phyloP scores from a whole-genome alignment of 2,113 vertebrate species.

The Myotis brandtii region DNA sequence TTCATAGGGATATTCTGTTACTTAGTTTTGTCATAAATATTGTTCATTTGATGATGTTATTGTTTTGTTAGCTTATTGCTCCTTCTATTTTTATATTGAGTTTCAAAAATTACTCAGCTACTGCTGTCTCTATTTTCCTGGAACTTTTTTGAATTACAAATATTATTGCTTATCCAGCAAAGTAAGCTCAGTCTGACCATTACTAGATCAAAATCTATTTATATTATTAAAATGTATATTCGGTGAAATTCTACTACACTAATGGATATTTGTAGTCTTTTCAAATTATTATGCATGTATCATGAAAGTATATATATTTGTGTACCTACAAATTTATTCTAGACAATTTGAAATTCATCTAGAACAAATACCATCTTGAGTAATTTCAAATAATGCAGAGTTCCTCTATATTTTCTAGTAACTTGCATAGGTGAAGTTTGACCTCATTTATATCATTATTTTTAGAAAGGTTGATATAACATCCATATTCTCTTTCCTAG shows the following conservation, averaged over 20 bases:
- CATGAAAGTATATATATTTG: background rate
- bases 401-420: background rate
- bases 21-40: background rate
- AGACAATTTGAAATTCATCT: background rate
- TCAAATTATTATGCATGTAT: background rate
- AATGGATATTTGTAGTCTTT: background rate
- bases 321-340: background rate
- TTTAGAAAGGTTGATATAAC: background rate
- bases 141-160: background rate
- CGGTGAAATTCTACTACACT: background rate
- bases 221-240: conserved; percentile 5
- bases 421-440: background rate
- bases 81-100: background rate
- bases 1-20: background rate
- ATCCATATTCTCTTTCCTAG: background rate
- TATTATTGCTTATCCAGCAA: conserved; percentile 11
- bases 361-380: background rate
- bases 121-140: background rate
- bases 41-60: background rate
- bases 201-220: background rate
- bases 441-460: background rate
- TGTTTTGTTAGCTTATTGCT: background rate
- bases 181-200: background rate
- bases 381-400: background rate
- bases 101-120: background rate